These are phyloP conservation scores for Catagonus wagneri DNA, from an alignment of 2,113 vertebrate species.

Conservation along the genomic window DNA sequence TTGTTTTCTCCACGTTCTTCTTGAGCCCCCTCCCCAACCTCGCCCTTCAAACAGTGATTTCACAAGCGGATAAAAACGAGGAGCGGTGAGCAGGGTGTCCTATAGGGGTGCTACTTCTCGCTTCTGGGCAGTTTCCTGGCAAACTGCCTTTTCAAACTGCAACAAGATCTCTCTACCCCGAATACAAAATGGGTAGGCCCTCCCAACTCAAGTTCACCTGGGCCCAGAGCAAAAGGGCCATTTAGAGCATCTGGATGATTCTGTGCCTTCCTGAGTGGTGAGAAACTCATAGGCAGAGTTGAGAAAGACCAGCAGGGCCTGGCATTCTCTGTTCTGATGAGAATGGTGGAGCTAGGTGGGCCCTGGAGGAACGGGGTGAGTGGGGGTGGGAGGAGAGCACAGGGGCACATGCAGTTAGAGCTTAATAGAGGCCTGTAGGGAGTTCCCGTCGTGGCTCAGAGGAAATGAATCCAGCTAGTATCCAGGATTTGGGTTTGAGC, in stretches of 20 bases:
- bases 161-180: background rate
- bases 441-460: too few relatives aligned
- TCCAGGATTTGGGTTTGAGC: too few relatives aligned
- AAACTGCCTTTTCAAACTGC: background rate
- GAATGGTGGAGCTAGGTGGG: too few relatives aligned
- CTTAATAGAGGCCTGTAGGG: background rate
- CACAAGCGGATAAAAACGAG: background rate
- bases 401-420: background rate
- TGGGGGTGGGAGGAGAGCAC: background rate
- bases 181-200: background rate
- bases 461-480: too few relatives aligned
- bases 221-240: background rate
- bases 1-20: background rate
- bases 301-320: background rate
- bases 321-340: background rate
- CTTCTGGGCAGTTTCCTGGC: background rate
- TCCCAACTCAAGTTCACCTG: background rate
- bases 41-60: background rate
- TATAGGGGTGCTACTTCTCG: background rate
- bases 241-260: background rate
- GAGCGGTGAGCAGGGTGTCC: background rate
- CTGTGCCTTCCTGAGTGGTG: background rate
- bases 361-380: background rate
- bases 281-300: background rate
- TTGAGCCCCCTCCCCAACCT: background rate